Base-by-base conservation (phyloP, 2,888 invertebrate species). In the Agonum fuliginosum region DNA sequence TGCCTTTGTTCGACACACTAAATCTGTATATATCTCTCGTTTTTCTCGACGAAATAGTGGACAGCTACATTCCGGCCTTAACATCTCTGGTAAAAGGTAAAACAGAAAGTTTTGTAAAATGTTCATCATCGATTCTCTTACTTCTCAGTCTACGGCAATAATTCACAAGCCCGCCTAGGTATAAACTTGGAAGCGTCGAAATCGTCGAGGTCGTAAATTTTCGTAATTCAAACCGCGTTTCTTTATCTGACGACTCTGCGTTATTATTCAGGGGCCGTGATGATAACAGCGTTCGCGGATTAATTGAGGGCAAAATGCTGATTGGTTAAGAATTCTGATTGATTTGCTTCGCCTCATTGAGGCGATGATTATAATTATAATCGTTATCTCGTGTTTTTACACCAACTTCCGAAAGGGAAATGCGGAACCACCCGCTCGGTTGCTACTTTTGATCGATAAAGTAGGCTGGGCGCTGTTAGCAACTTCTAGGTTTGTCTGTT, bases 291-390 rank as follows among this genome's bases (percentile, higher is more conserved):
- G 41, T 67, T 43, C 20, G 30, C 20, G 62, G 43, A 43, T 74
- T 74, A 74, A 74, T 74, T 74, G 74, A 43, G 74, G 27, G 43
- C 62, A 46, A 74, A 74, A 65, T 65, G 74, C 74, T 74, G 74
- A 74, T 74, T 74, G 74, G 74, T 27, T 43, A 74, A 74, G 65
- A 58, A 46, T 74, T 74, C 48, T 34, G 62, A 67, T 65, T 67
- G 67, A 67, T 67, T 67, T 67, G 22, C 8, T 54, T n/a, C 24
- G 54, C n/a, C 22, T 24, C 54, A 54, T 54, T 54, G 67, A 12
- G 12, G 67, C 19, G 41, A 37, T 67, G 37, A 67, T 67, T 67
- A 24, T 67, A 67, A 67, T 67, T 67, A 41, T 30, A n/a, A 34
- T 65, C 65, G 65, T 65, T 65, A 65, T 65, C 65, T 65, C 34